A percentile compares a stretch with the other conserved stretches of the same genome.
Conservation (phyloP, 2,113 vertebrate species). For the Myotis brandtii region DNA sequence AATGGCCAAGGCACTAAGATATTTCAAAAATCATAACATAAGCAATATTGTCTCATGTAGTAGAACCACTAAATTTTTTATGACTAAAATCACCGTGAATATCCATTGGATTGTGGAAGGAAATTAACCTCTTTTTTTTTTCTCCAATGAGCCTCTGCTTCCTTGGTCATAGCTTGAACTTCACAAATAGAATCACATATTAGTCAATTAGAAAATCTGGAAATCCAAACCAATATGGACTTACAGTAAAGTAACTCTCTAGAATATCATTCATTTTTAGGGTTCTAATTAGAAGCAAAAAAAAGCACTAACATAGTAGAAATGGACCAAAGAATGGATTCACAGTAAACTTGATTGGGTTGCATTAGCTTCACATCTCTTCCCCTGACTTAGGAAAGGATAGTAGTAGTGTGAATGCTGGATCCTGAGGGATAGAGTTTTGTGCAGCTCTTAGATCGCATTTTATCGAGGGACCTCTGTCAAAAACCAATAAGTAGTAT, state of each 20-base stretch:
- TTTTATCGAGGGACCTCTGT: no score
- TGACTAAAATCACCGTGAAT: neutral
- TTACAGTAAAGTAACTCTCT: neutral
- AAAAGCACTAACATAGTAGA: neutral
- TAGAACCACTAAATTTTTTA: neutral
- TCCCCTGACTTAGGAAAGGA: neutral
- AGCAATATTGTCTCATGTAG: neutral
- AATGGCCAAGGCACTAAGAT: neutral
- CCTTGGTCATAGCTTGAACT: neutral
- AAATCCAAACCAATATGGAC: neutral
- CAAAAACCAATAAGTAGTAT: neutral
- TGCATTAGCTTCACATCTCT: neutral
- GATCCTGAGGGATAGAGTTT: rapidly evolving
- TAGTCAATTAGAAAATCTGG: neutral
- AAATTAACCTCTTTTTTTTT: neutral
- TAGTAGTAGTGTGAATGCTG: rapidly evolving
- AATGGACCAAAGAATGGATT: neutral
- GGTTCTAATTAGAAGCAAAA: neutral
- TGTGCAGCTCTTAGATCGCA: neutral
- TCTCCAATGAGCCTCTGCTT: neutral
- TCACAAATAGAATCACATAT: neutral
- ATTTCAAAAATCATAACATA: neutral
- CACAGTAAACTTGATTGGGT: neutral
- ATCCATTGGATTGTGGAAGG: neutral
- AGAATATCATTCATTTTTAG: neutral